Percentiles rank a stretch among this genome's conserved stretches.
Evolutionary conservation across 2,888 invertebrate species (phyloP).

Genomic region (Coremacera marginata): DNA sequence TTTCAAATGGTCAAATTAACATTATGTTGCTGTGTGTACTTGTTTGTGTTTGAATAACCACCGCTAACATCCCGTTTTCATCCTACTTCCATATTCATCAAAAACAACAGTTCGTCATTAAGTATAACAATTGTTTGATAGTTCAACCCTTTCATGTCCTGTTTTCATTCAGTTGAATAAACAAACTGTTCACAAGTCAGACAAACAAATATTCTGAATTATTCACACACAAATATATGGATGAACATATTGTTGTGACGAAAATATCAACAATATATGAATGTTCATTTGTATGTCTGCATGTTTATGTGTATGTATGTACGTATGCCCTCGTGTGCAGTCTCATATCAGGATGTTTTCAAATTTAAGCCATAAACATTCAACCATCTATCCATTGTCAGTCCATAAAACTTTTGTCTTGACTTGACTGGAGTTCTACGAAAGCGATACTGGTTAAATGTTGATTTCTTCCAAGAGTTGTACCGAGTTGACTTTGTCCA

Average conservation of each 20-base stretch:
- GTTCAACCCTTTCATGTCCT: slow-evolving; percentile 16
- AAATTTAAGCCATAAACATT: background rate
- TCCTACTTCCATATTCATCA: background rate
- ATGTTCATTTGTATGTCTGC: background rate
- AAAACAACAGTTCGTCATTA: background rate
- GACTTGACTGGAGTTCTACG: background rate
- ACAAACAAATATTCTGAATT: slow-evolving; percentile 20
- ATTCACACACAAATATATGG: background rate
- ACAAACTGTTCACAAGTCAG: slow-evolving; percentile 27
- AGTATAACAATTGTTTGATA: background rate
- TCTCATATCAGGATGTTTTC: background rate
- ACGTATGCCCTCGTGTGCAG: background rate
- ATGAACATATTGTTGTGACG: background rate
- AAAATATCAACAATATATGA: background rate
- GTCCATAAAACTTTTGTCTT: background rate
- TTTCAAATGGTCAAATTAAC: slow-evolving; percentile 27
- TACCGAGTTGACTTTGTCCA: background rate
- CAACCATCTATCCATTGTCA: background rate
- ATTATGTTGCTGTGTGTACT: background rate
- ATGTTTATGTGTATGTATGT: background rate
- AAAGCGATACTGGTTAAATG: slow-evolving; percentile 31
- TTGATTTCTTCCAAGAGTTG: slow-evolving; percentile 21
- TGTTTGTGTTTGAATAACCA: background rate
- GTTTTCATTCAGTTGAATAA: slow-evolving; percentile 21
- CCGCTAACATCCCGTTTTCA: background rate